Evolutionary conservation across 2,797 vertebrate species (phyloP), one percentile per base, ranked within the genome.

Genomic region (Cynopterus sphinx): DNA sequence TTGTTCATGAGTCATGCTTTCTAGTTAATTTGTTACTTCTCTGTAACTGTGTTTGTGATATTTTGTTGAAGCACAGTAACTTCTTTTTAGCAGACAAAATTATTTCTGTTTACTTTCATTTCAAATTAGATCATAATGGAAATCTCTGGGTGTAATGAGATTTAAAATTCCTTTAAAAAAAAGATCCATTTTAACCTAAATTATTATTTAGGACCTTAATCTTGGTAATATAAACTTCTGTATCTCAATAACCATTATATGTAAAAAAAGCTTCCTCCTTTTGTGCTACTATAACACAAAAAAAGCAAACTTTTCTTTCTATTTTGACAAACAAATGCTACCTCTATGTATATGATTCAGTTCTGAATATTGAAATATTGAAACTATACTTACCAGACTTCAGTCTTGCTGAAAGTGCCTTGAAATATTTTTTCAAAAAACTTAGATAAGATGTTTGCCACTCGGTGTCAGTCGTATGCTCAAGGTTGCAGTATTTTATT

Each of bases 101-200:
- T 79, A 94, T 95, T 96, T 94, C 85, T 97, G 61, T 96, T 95
- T 97, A 83, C 55, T 91, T 94, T 97, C 65, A 83, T 75, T 90
- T 85, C 65, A 93, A 91, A 89, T 96, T 92, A 94, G 33, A 88
- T 92, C 67, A 79, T 88, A 95, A 94, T 88, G 77, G 74, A 94
- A 96, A 96, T 94, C 93, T 96, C 88, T 79, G 39, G 46, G 36
- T 95, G 39, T 63, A 97, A 96, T 90, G 85, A 96, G 49, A 82
- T 96, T 96, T 94, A 96, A 97, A 95, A 7, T 93, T 90, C 19
- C 49, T 97, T 1, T 74, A 93, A 71, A 94, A 41, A 49, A 96
- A 91, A 71, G 15, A 96, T 51, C 46, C n/a, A 77, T 96, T 96
- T 95, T 89, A 89, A 84, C 78, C 39, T 91, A 91, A 95, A 86